phyloP scores from a whole-genome alignment of 2,113 vertebrate genomes.

The Chrysemys picta region DNA sequence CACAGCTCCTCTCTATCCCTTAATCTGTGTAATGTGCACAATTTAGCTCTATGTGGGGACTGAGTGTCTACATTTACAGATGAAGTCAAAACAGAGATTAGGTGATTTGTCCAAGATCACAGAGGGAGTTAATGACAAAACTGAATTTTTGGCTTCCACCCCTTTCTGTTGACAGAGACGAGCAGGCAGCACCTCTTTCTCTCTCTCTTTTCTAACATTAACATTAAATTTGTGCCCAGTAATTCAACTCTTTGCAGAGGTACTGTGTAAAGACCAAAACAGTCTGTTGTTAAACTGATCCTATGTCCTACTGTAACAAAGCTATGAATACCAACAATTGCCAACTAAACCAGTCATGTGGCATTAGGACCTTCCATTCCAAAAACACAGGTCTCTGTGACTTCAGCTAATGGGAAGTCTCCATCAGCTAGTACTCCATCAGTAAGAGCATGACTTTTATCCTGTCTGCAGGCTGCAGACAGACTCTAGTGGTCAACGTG shows the following conservation, averaged over 20 bases:
- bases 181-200: background rate
- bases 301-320: background rate
- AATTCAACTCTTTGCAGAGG: background rate
- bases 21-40: background rate
- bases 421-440: background rate
- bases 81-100: background rate
- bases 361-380: background rate
- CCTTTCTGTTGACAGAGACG: fast-evolving
- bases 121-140: background rate
- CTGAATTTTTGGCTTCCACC: background rate
- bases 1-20: background rate
- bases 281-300: fast-evolving
- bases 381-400: fast-evolving
- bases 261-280: background rate
- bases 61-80: background rate
- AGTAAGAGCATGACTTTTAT: background rate
- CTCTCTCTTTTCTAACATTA: background rate
- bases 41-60: background rate
- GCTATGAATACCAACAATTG: background rate
- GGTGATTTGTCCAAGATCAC: background rate
- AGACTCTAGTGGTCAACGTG: too few relatives aligned
- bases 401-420: background rate
- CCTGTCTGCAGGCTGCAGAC: background rate
- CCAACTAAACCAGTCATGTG: background rate
- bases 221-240: background rate